Conservation (phyloP, 2,113 vertebrate species). For the Caloenas nicobarica region DNA sequence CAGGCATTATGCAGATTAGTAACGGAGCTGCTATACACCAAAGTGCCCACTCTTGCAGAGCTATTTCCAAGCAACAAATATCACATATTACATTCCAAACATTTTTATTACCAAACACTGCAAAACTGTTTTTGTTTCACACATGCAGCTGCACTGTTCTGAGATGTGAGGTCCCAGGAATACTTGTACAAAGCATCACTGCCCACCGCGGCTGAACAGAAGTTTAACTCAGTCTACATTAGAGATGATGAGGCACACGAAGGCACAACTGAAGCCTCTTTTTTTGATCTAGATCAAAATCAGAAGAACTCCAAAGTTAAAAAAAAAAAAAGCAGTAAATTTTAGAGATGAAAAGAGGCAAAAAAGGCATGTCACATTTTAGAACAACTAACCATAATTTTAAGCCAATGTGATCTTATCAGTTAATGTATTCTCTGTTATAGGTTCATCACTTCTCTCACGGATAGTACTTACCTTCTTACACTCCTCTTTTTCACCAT, state of each 20-base stretch:
- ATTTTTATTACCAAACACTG: neutral
- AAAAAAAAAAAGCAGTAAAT: neutral
- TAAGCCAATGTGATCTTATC: neutral
- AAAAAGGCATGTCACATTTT: neutral
- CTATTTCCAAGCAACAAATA: neutral
- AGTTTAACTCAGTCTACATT: neutral
- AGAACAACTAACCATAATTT: neutral
- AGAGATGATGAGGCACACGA: neutral
- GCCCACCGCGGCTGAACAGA: neutral
- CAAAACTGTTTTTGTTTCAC: neutral
- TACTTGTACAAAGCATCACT: neutral
- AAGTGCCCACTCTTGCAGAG: neutral
- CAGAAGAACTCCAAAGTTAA: neutral
- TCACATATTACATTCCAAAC: neutral
- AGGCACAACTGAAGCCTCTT: neutral
- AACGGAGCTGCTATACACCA: neutral
- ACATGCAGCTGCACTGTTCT: neutral
- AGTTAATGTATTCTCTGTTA: neutral
- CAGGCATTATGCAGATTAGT: neutral
- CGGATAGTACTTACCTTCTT: conserved; percentile 81
- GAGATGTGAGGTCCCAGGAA: neutral
- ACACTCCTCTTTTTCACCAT: conserved; percentile 86
- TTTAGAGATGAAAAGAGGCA: neutral
- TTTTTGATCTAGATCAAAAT: neutral
- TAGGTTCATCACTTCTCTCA: neutral